A percentile compares a stretch with the other conserved stretches of the same genome.
Evolutionary conservation across 1,140 invertebrate genomes (phyloP).

Genomic region (Andrena cerasifolii): DNA sequence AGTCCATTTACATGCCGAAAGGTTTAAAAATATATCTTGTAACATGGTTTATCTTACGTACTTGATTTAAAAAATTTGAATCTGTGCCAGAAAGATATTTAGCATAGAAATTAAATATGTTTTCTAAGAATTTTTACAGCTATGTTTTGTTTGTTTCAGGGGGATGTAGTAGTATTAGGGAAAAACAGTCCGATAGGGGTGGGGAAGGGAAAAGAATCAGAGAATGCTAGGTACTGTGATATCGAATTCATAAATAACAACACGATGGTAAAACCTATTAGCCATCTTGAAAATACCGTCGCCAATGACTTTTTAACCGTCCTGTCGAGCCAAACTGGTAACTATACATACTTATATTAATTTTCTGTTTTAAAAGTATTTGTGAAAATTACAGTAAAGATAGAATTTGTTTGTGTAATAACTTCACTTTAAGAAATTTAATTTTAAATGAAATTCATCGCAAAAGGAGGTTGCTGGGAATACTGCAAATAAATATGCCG

Average conservation of each 20-base stretch:
- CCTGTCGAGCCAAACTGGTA: slow-evolving; percentile 82
- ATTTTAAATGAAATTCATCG: no score
- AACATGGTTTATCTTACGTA: no score
- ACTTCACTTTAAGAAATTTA: no score
- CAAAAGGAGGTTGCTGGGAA: no score
- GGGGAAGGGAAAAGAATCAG: slow-evolving; percentile 81
- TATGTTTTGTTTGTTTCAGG: slow-evolving; percentile 71
- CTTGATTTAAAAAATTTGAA: no score
- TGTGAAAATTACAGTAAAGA: neutral
- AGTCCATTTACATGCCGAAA: no score
- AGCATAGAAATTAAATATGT: neutral
- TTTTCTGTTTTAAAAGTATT: neutral
- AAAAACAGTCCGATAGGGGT: slow-evolving; percentile 82
- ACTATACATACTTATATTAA: slow-evolving; percentile 56
- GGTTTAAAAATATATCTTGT: no score
- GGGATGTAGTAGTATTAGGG: slow-evolving; percentile 83
- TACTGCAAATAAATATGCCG: no score
- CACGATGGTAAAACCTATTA: slow-evolving; percentile 82
- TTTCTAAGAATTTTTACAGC: neutral
- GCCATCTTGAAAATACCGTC: slow-evolving; percentile 82
- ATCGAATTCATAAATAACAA: slow-evolving; percentile 83
- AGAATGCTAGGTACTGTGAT: slow-evolving; percentile 83
- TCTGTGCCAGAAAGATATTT: no score
- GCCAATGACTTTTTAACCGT: slow-evolving; percentile 83
- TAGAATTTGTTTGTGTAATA: neutral